Evolutionary conservation across 2,888 invertebrate species (phyloP).

Genomic region (Acleris laterana): DNA sequence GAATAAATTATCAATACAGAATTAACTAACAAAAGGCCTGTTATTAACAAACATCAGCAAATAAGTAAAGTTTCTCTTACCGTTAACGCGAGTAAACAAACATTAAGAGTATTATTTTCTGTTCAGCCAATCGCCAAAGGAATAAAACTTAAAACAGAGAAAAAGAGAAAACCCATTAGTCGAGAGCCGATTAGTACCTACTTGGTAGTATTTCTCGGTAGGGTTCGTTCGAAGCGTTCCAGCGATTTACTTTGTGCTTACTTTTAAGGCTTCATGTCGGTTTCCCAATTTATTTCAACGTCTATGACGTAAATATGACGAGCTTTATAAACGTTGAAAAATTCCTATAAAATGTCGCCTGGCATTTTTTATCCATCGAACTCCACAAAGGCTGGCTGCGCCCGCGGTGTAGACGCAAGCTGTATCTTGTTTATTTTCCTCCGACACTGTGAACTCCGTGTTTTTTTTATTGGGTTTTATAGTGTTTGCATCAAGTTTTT

Average conservation of each 20-base stretch:
- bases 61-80: conserved; percentile 1
- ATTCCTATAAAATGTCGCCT: conserved; percentile 2
- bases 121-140: conserved; percentile 39
- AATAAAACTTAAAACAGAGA: conserved; percentile 48
- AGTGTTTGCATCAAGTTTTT: conserved; percentile 18
- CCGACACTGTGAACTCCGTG: background rate
- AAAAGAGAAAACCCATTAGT: conserved; percentile 54
- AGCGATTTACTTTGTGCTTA: conserved; percentile 43
- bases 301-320: background rate
- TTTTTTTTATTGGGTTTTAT: conserved; percentile 21
- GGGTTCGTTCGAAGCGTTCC: conserved; percentile 45
- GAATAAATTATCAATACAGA: too few species aligned
- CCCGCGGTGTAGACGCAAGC: conserved; percentile 8
- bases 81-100: conserved; percentile 11
- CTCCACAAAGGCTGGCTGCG: conserved; percentile 8
- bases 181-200: conserved; percentile 52
- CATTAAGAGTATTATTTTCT: conserved; percentile 37
- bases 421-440: conserved; percentile 23
- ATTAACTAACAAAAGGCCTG: too few species aligned
- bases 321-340: background rate
- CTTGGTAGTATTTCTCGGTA: conserved; percentile 46
- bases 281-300: background rate
- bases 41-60: too few species aligned
- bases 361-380: conserved; percentile 9
- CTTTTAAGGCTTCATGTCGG: conserved; percentile 25